Base-by-base conservation (phyloP, 2,888 invertebrate genomes). In the Agriotes lineatus region DNA sequence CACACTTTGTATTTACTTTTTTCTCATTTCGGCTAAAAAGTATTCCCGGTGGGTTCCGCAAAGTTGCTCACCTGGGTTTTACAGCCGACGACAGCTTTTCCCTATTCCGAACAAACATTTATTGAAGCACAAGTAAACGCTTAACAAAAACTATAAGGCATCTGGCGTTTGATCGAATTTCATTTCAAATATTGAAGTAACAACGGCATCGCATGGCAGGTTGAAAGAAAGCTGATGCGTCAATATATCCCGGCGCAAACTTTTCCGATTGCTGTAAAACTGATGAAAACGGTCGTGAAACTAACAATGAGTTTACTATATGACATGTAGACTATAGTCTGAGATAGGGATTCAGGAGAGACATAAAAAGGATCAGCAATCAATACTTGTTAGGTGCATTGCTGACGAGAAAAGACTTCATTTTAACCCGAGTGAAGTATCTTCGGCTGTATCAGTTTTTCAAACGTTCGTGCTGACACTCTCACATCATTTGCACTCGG, bases 221-320 rank as follows among this genome's bases (percentile, higher is more conserved):
- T 50, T 68, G 63, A 62, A 68, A 62, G 62, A 63, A 69, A 69
- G 64, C 64, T 69, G 69, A 63, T 64, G 64, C 69, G 63, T 64
- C 69, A 69, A 64, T 69, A 69, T 69, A 69, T 68, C 68, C 44
- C 20, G 50, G 54, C 59, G 42, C 35, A 54, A 69, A 63, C 52
- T 69, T 63, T 54, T 64, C 35, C 65, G 18, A 61, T 60, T 30
- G 50, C 62, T 62, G 57, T 63, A 67, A 67, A 58, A 61, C 60
- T 61, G 64, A 68, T 65, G 67, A 69, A 71, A 71, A 71, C 62
- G 58, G 42, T 59, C 52, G 62, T 59, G 54, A 66, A 69, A 65
- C 62, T 61, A 69, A 69, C 69, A 69, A 69, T 59, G 63, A 69
- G 35, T 64, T 60, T 59, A 69, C 58, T 64, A 35, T 48, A 60